These are phyloP conservation scores for Scarus forsteni DNA, from an alignment of 2,797 vertebrate species.

Conservation along the genomic window DNA sequence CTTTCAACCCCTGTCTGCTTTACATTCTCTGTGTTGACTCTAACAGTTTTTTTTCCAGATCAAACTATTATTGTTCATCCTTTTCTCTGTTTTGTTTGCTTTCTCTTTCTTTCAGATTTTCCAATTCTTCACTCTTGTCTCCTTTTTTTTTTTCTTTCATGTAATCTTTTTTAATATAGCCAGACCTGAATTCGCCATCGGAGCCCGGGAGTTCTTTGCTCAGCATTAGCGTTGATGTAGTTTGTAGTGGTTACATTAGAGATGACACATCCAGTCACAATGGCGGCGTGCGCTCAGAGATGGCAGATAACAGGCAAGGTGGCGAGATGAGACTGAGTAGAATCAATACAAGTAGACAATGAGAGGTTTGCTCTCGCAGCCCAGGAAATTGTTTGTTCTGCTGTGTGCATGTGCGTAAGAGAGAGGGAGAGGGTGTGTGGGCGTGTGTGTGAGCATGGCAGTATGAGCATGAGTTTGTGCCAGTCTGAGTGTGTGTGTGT, in stretches of 20 bases:
- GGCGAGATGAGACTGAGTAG: conserved; percentile 70
- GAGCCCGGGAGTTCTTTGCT: conserved; percentile 42
- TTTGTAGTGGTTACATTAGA: conserved; percentile 61
- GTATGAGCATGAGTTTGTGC: conserved; percentile 62
- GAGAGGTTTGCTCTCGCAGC: conserved; percentile 73
- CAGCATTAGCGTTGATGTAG: conserved; percentile 64
- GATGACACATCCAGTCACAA: conserved; percentile 68
- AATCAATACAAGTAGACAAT: conserved; percentile 84
- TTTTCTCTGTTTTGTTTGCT: conserved; percentile 51
- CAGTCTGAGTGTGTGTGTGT: conserved; percentile 39
- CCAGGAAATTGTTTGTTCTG: conserved; percentile 85
- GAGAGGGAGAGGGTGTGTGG: conserved; percentile 26
- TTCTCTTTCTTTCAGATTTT: conserved; percentile 61
- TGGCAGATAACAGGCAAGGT: conserved; percentile 75
- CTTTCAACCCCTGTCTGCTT: conserved; percentile 55
- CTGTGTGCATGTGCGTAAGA: conserved; percentile 41
- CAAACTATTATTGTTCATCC: conserved; percentile 38
- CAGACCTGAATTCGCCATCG: conserved; percentile 44
- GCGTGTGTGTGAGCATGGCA: conserved; percentile 34
- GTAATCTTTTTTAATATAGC: conserved; percentile 66
- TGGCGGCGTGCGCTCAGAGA: conserved; percentile 61
- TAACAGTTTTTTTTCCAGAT: conserved; percentile 57
- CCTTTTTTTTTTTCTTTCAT: conserved; percentile 31
- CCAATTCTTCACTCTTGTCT: conserved; percentile 36
- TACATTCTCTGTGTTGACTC: conserved; percentile 54